Evolutionary conservation across 1,140 invertebrate genomes (phyloP).

Genomic region (Epicauta chinensis): DNA sequence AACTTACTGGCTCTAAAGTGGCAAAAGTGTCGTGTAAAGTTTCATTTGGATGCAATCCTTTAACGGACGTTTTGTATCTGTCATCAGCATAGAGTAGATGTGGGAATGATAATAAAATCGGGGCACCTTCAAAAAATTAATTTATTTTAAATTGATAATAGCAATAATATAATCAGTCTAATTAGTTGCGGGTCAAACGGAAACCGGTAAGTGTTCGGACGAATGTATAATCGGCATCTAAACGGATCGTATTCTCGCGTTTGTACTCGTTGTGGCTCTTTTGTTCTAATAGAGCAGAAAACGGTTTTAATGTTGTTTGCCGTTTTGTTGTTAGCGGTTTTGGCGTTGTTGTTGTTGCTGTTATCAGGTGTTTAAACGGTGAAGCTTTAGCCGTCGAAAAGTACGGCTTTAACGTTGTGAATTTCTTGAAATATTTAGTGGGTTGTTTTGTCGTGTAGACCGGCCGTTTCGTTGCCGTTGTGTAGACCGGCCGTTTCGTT

Average conservation of each 20-base stretch:
- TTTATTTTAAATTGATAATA: neutral
- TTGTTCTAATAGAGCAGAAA: neutral
- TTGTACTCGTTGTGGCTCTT: slow-evolving; percentile 3
- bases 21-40: slow-evolving; percentile 27
- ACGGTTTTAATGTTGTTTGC: slow-evolving; percentile 5
- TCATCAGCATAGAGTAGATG: slow-evolving; percentile 33
- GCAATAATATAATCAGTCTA: too few species aligned
- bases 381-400: neutral
- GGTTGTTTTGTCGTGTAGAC: neutral
- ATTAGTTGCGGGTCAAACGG: slow-evolving; percentile 13
- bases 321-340: neutral
- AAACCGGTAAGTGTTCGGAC: slow-evolving; percentile 11
- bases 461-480: slow-evolving; percentile 3
- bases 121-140: slow-evolving; percentile 36
- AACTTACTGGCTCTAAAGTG: slow-evolving; percentile 34
- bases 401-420: neutral
- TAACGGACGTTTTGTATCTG: slow-evolving; percentile 23
- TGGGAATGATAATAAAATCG: slow-evolving; percentile 34
- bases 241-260: neutral
- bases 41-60: slow-evolving; percentile 24
- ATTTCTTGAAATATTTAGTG: neutral
- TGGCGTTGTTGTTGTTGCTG: neutral
- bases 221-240: slow-evolving; percentile 12
- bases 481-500: too few species aligned
- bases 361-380: neutral